Conservation (phyloP, 2,888 invertebrate genomes). For the Cepaea hortensis region DNA sequence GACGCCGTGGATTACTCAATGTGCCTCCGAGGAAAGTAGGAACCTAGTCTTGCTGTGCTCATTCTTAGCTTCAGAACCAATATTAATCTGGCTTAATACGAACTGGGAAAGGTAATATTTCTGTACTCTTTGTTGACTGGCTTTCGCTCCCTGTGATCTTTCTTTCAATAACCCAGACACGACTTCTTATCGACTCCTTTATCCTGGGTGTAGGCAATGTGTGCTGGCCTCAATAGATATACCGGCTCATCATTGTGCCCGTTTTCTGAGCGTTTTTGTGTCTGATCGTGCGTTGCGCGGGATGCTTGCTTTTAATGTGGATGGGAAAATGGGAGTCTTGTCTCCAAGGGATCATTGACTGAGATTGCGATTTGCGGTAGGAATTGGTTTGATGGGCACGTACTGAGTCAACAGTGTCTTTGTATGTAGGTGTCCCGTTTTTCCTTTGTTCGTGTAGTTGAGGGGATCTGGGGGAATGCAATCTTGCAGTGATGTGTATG, state of each 20-base stretch:
- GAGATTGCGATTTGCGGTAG: background rate
- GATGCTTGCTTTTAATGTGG: background rate
- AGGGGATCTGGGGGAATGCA: no score
- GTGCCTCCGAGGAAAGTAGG: no score
- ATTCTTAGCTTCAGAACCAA: background rate
- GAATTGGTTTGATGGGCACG: background rate
- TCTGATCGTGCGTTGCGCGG: background rate
- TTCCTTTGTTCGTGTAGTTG: no score
- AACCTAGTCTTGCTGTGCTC: background rate
- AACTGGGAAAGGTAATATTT: background rate
- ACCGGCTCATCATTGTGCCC: background rate
- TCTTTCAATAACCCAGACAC: background rate
- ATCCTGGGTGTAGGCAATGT: background rate
- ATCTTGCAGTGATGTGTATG: no score
- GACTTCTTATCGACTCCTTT: conserved; percentile 15
- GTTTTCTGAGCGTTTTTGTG: background rate
- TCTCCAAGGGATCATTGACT: background rate
- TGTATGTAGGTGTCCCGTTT: no score
- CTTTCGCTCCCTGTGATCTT: background rate
- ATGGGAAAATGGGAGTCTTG: background rate
- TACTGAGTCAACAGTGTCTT: background rate
- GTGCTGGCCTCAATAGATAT: background rate
- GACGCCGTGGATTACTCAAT: no score
- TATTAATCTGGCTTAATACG: background rate
- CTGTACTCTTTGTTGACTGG: background rate